Evolutionary conservation across 2,888 invertebrate species (phyloP), one percentile per base, ranked within the genome.

Genomic region (Zaprionus lineosus): DNA sequence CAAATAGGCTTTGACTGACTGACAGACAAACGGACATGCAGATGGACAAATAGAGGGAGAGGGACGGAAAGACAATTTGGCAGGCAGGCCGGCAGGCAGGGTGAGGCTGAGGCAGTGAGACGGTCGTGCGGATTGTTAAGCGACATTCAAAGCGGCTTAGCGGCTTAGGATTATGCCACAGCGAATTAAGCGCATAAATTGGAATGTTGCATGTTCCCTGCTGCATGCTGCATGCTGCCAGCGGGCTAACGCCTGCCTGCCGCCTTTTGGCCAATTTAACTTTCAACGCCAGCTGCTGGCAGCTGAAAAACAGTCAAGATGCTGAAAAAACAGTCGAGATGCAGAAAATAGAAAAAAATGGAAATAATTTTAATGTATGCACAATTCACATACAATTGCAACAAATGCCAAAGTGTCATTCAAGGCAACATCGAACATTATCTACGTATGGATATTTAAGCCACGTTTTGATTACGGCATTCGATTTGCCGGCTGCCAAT

Each of bases 401-500:
- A 40, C 37, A 84, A 84, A 74, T 74, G 78, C 56, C 78, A 77
- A 77, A 84, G 52, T 76, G 65, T 39, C 65, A 68, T 26, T 31
- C 50, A 40, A 46, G 12, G 33, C 53, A 43, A 12, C 15, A 66
- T 67, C 52, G 43, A 59, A 18, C 48, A 56, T 57, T 57, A 46
- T 48, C 29, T 76, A 3, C 19, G 24, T 24, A 24, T 24, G 8
- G 6, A 24, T 8, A 19, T 19, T 55, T 26, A 56, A 59, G 41
- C 48, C 53, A 52, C 46, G 50, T 46, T 52, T 41, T 29, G 43
- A 52, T 76, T 57, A 56, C 60, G 34, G 34, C 44, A 51, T 74
- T 57, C 53, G 39, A 61, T 62, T 77, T 77, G 82, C 43, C 71
- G 65, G 65, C 84, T 77, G 78, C 66, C 84, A 84, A 84, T 77